Conservation (phyloP, 2,797 vertebrate genomes). For the Helostoma temminkii region DNA sequence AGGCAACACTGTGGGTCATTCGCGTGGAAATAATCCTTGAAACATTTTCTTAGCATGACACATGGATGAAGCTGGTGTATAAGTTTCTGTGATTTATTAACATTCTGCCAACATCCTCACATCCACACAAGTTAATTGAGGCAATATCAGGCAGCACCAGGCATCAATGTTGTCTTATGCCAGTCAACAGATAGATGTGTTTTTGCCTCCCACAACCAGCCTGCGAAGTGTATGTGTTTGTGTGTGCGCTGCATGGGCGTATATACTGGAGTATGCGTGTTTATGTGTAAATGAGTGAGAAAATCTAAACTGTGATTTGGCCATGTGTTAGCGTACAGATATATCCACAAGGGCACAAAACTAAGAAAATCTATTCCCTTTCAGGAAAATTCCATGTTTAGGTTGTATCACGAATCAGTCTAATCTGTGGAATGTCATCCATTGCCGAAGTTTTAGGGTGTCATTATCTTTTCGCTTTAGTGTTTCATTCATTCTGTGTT, state of each 20-base stretch:
- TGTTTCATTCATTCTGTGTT: not conserved
- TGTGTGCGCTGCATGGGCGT: constrained; percentile 20
- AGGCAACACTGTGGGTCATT: constrained; percentile 1
- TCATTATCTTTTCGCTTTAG: constrained; percentile 16
- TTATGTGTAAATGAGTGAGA: constrained; percentile 43
- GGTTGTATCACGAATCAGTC: constrained; percentile 31
- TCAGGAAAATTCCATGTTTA: constrained; percentile 24
- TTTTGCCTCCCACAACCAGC: constrained; percentile 48
- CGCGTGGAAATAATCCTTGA: constrained; percentile 17
- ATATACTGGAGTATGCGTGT: not conserved
- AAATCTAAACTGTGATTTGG: constrained; percentile 26
- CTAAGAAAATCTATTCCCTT: constrained; percentile 21
- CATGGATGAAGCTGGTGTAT: constrained; percentile 8
- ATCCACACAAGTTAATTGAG: constrained; percentile 59
- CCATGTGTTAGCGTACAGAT: constrained; percentile 21
- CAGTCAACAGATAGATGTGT: constrained; percentile 47
- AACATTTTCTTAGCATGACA: constrained; percentile 33
- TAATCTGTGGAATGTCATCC: constrained; percentile 42
- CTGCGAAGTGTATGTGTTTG: constrained; percentile 16
- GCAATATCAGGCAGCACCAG: constrained; percentile 54
- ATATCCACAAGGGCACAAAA: constrained; percentile 27
- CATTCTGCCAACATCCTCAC: constrained; percentile 45
- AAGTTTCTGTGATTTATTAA: constrained; percentile 46
- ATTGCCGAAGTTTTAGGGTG: constrained; percentile 16
- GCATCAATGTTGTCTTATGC: constrained; percentile 45